Evolutionary conservation across 2,888 invertebrate species (phyloP), one percentile per base, ranked within the genome.

Genomic region (Hyposoter didymator): DNA sequence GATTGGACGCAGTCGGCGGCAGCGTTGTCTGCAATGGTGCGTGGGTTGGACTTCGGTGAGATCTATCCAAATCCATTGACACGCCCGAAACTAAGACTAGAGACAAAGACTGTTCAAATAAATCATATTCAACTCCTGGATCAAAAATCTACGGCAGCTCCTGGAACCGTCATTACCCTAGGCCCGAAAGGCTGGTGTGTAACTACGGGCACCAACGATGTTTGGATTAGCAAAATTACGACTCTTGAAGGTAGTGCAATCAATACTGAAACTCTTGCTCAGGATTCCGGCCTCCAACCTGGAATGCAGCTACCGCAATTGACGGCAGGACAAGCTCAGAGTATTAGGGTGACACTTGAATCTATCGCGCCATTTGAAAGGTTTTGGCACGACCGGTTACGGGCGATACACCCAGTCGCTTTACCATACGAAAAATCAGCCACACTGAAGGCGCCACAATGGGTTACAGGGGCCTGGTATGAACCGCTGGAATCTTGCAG

Each of bases 11-110:
- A 74, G 22, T 2, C 73, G 0, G 73, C 73, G 17, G 73, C 59
- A 39, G 7, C 28, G 12, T 39, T 59, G 43, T 74, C 73, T 10
- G 73, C 73, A 43, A 74, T 39, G 6, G 59, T 62, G 10, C 39
- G 73, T 8, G 73, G 59, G 12, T 43, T 74, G 8, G 39, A 74
- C 43, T 74, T 74, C 7, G 73, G 73, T 14, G 43, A 55, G 17
- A 22, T 74, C 7, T 59, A 55, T 59, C 4, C 59, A 43, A 74
- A 74, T 45, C 73, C 73, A 45, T 17, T 74, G 35, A 74, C 73
- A 0, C 28, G 55, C 19, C 32, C 59, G 6, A 74, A 74, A 59
- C 22, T 74, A 0, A 22, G 2, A 6, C 17, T 74, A 12, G 22
- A 12, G 12, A 39, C 55, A 19, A 22, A 74, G 6, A 43, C 43